Base-by-base conservation (phyloP, 2,888 invertebrate genomes). In the Carpatolechia fugitivella region DNA sequence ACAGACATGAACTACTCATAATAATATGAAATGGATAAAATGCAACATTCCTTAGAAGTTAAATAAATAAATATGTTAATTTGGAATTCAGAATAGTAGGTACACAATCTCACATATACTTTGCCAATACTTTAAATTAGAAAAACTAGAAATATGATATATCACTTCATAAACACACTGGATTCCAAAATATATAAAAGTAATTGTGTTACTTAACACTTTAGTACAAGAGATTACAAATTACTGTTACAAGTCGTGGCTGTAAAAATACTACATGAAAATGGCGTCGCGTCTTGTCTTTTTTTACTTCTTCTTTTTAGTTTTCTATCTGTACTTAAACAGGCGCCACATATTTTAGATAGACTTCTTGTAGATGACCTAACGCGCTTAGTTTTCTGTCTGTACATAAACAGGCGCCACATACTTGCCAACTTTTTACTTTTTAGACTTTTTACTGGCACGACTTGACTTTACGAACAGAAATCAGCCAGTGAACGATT, bases 61-160 rank as follows among this genome's bases (percentile, higher is more conserved):
- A 56, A 64, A 63, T 65, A 63, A 55, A 48, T 52, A 58, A 54
- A 55, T 62, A 59, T 60, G 56, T 55, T 49, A 55, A 60, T 64
- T 67, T 64, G 55, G 59, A 64, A 57, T 60, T 59, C 55, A 50
- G 54, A 54, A 52, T 62, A n/a, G n/a, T n/a, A n/a, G n/a, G n/a
- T n/a, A 66, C 55, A 65, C 63, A 66, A 66, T 67, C 41, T 41
- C 41, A 63, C 66, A 24, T 61, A 61, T 57, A 66, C 57, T 62
- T 68, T 66, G 66, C 68, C 69, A 68, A 71, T 67, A 55, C 31
- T 55, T 58, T 53, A 57, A 58, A 57, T 62, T 56, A 67, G n/a
- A 66, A 68, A 68, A 67, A 64, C 63, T 72, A 75, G 70, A 72
- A 72, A 70, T 72, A 72, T 60, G 58, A 65, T 71, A 64, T 71